Conservation (phyloP, 2,888 invertebrate genomes). For the Oeneis ivallda region DNA sequence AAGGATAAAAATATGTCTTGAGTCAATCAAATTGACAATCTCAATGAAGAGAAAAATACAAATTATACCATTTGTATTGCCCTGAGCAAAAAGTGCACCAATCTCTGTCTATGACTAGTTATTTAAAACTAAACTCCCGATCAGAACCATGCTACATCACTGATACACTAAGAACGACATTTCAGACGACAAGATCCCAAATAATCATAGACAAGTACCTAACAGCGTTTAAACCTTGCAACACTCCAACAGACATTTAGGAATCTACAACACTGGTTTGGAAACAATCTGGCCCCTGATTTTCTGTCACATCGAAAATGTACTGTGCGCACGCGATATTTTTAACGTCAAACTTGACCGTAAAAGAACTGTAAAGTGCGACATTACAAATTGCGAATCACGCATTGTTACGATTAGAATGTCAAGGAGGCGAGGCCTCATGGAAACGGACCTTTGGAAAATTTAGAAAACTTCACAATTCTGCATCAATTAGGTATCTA, state of each 20-base stretch:
- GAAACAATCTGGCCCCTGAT: neutral
- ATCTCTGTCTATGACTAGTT: constrained; percentile 56
- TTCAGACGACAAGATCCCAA: neutral
- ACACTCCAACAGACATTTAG: neutral
- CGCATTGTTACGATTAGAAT: neutral
- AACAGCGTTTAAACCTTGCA: neutral
- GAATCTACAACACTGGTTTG: neutral
- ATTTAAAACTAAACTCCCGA: constrained; percentile 26
- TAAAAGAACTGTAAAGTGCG: neutral
- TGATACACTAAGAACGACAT: constrained; percentile 28
- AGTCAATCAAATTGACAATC: neutral
- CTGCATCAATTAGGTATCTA: constrained; percentile 8
- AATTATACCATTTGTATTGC: neutral
- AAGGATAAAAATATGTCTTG: too few species aligned
- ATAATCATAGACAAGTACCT: neutral
- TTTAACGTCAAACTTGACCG: too few species aligned
- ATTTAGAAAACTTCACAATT: neutral
- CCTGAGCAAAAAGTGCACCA: constrained; percentile 38
- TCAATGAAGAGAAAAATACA: neutral
- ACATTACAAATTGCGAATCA: neutral
- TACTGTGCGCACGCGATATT: neutral
- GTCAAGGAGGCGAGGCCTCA: neutral
- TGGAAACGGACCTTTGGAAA: neutral
- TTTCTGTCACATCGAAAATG: neutral
- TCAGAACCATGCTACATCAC: constrained; percentile 23